Evolutionary conservation across 53 echinoderm and acorn worm genomes (phyloP).

Genomic region (Mesocentrotus franciscanus): DNA sequence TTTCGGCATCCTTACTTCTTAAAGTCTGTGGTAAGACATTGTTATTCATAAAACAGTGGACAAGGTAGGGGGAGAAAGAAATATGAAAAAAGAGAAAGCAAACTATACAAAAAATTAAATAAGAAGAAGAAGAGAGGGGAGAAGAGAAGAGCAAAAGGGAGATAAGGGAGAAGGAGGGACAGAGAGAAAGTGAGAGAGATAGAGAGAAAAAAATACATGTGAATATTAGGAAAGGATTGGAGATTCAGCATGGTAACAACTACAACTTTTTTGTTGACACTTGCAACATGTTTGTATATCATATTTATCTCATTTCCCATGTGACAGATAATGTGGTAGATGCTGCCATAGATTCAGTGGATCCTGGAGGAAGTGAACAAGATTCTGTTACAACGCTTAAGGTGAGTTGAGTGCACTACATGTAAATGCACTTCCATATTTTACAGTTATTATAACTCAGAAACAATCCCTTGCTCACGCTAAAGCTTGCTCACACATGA

Average conservation of each 20-base stretch:
- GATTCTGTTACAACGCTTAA: not conserved
- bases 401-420: not conserved
- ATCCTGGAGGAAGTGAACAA: not conserved
- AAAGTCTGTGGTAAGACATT: slow-evolving; percentile 57
- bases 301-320: not conserved
- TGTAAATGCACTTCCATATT: not conserved
- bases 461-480: not conserved
- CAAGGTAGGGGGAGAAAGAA: not conserved
- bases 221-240: too few species aligned
- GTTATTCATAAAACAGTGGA: not conserved
- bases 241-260: too few species aligned
- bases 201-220: too few species aligned
- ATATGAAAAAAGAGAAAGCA: not conserved
- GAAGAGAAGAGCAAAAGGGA: too few species aligned
- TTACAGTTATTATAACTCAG: not conserved
- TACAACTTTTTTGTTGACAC: too few species aligned
- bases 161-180: too few species aligned
- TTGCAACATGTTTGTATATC: not conserved
- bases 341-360: slow-evolving; percentile 52
- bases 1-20: slow-evolving; percentile 32
- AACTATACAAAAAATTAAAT: not conserved
- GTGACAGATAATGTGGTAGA: slow-evolving; percentile 52
- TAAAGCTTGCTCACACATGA: too few species aligned
- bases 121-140: not conserved
- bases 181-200: too few species aligned